Evolutionary conservation across 1,140 invertebrate species (phyloP).

Genomic region (Zaprionus ornatus): DNA sequence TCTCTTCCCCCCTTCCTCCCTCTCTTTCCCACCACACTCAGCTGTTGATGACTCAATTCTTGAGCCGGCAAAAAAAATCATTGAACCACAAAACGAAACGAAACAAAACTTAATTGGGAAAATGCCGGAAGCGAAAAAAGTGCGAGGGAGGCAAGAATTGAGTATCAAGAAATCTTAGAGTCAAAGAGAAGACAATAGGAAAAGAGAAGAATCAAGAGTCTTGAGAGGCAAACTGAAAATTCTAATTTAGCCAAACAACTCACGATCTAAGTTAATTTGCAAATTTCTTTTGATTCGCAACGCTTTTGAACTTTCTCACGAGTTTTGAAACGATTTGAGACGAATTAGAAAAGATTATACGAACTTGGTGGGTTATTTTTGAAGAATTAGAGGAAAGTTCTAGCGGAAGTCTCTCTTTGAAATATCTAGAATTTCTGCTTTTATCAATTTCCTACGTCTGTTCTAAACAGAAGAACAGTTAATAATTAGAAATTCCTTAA

Average conservation of each 20-base stretch:
- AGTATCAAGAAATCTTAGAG: slow-evolving; percentile 8
- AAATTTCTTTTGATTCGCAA: not conserved
- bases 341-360: not conserved
- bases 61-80: slow-evolving; percentile 37
- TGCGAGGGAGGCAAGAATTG: not conserved
- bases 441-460: too few species aligned
- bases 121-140: slow-evolving; percentile 52
- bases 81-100: slow-evolving; percentile 34
- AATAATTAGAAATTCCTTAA: too few species aligned
- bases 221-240: not conserved
- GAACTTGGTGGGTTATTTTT: too few species aligned
- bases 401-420: not conserved
- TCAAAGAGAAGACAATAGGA: not conserved
- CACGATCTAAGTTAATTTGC: not conserved
- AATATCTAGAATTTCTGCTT: not conserved
- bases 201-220: too few species aligned
- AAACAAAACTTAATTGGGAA: slow-evolving; percentile 51
- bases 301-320: not conserved
- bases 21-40: not conserved
- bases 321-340: not conserved
- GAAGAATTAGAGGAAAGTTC: too few species aligned
- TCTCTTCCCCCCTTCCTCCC: not conserved
- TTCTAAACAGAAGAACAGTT: too few species aligned
- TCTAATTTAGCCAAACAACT: not conserved
- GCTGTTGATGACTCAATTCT: slow-evolving; percentile 53